Evolutionary conservation across 2,113 vertebrate species (phyloP), one percentile per base, ranked within the genome.

Genomic region (Anguilla rostrata): DNA sequence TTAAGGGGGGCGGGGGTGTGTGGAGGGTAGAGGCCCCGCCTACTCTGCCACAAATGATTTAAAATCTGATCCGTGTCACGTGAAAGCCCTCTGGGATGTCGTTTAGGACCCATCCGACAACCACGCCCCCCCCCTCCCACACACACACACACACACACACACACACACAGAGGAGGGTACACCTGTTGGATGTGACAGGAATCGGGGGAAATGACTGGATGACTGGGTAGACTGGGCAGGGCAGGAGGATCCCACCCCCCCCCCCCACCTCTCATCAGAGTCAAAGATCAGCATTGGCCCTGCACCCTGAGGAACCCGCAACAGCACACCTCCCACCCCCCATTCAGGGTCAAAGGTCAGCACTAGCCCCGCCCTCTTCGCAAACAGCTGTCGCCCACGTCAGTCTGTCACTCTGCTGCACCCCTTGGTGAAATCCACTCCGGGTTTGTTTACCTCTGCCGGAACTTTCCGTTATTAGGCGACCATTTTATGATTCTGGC

Each of bases 1-100:
- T 84, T 78, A 60, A 86, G 75, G 83, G 66, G 85, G 81, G 66
- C 66, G 60, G 81, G 49, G 49, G 12, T 53, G 49, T 53, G 49
- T 34, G 11, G 49, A 11, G 49, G 12, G 7, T 53, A 12, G 57
- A 71, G 40, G 83, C 79, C 66, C 60, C 43, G 85, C 29, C 85
- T 41, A 82, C n/a, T 41, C 29, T 15, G 56, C 57, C 46, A 8
- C 49, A 53, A 53, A 43, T 86, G 56, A 39, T 82, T 82, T 86
- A 18, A 53, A 83, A 83, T 83, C 53, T 43, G 53, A 56, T 83
- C 34, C 12, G 26, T 34, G 34, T 34, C 34, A 34, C 1, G 34
- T 34, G 34, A 34, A 1, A 16, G 29, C 29, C 26, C 66, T n/a
- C 22, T 8, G 4, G 43, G 43, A 75, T 29, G 66, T 75, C 5